Conservation (phyloP, 1,140 invertebrate genomes). For the Lasioglossum albipes region DNA sequence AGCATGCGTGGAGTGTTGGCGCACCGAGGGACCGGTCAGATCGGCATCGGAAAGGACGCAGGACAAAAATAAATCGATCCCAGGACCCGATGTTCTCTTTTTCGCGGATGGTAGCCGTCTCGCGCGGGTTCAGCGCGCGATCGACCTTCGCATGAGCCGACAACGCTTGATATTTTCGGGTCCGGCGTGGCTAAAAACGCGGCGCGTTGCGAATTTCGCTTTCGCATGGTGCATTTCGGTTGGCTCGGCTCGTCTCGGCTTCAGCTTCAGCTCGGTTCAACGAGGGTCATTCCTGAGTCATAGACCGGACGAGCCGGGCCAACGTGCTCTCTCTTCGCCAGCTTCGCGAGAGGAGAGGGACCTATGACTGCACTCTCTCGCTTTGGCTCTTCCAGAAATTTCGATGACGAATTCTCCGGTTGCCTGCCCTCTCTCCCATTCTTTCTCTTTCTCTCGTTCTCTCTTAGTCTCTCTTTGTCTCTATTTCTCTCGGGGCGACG, state of each 20-base stretch:
- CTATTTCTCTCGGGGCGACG: not conserved
- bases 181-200: slow-evolving; percentile 70
- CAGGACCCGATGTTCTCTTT: too few species aligned
- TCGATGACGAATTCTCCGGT: slow-evolving; percentile 75
- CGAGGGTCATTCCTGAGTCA: slow-evolving; percentile 77
- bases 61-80: too few species aligned
- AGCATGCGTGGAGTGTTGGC: too few species aligned
- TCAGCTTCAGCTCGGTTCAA: slow-evolving; percentile 62
- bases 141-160: slow-evolving; percentile 12
- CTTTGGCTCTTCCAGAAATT: slow-evolving; percentile 73
- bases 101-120: too few species aligned
- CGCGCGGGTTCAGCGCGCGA: not conserved
- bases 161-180: slow-evolving; percentile 68
- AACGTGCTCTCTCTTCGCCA: slow-evolving; percentile 50
- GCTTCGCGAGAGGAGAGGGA: not conserved
- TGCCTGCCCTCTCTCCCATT: not conserved
- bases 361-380: slow-evolving; percentile 11
- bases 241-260: too few species aligned
- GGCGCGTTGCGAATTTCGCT: slow-evolving; percentile 66
- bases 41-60: too few species aligned
- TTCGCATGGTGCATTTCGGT: slow-evolving; percentile 47
- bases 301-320: slow-evolving; percentile 70
- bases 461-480: not conserved
- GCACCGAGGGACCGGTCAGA: too few species aligned
- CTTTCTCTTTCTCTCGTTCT: not conserved